Evolutionary conservation across 2,113 vertebrate genomes (phyloP).

Genomic region (Scytalopus superciliaris): DNA sequence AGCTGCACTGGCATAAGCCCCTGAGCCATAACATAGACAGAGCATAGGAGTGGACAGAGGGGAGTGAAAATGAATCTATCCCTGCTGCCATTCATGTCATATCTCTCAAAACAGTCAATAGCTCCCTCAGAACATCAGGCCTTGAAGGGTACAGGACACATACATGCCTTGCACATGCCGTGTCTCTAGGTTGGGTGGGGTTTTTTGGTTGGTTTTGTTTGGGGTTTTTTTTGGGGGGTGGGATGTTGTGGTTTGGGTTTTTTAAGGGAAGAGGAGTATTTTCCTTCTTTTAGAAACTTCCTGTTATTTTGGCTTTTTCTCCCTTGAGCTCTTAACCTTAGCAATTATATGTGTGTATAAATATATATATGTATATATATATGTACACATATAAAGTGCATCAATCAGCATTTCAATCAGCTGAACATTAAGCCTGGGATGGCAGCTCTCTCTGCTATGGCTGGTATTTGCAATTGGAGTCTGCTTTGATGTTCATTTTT

Average conservation of each 20-base stretch:
- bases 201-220: background rate
- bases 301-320: background rate
- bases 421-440: background rate
- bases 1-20: background rate
- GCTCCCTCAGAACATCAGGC: background rate
- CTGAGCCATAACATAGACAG: background rate
- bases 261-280: background rate
- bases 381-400: background rate
- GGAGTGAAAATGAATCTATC: background rate
- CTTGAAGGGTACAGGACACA: background rate
- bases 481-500: background rate
- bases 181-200: background rate
- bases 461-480: background rate
- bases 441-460: background rate
- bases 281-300: background rate
- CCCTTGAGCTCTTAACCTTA: background rate
- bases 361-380: background rate
- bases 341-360: background rate
- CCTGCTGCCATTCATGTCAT: background rate
- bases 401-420: background rate
- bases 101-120: background rate
- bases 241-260: background rate
- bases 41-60: fast-evolving
- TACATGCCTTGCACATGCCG: background rate
- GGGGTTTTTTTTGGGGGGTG: background rate